Conservation (phyloP, 2,113 vertebrate genomes). For the Carlito syrichta region DNA sequence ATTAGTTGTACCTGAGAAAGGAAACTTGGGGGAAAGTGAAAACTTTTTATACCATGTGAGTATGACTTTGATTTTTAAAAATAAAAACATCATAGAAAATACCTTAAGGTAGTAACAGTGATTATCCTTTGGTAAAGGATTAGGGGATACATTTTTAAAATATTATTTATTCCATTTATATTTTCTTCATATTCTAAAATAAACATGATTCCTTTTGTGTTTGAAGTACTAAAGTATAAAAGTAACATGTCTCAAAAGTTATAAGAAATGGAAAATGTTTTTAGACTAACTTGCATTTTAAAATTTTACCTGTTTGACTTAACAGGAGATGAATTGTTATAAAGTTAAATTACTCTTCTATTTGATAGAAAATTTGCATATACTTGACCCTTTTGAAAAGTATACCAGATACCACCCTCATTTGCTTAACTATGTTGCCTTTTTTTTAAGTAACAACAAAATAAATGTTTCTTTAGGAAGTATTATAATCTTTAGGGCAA, state of each 20-base stretch:
- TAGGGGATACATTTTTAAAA: background rate
- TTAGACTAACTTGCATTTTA: background rate
- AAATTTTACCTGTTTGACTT: constrained; percentile 2
- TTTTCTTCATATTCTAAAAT: background rate
- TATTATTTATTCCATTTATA: background rate
- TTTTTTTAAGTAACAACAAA: background rate
- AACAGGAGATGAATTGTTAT: background rate
- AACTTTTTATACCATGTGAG: background rate
- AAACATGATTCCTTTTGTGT: background rate
- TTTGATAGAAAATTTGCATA: background rate
- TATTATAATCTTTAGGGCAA: background rate
- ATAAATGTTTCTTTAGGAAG: background rate
- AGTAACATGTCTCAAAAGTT: background rate
- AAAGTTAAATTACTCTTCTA: background rate
- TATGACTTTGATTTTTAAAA: background rate
- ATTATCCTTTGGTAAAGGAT: background rate
- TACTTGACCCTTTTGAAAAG: background rate
- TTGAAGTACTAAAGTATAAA: background rate
- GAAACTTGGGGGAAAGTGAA: background rate
- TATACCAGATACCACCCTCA: background rate
- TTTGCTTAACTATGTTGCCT: background rate
- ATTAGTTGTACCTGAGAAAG: background rate
- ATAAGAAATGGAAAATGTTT: background rate
- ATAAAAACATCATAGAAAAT: background rate
- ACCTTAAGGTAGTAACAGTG: background rate